Evolutionary conservation across 2,888 invertebrate genomes (phyloP).

Genomic region (Spilosoma lubricipeda): DNA sequence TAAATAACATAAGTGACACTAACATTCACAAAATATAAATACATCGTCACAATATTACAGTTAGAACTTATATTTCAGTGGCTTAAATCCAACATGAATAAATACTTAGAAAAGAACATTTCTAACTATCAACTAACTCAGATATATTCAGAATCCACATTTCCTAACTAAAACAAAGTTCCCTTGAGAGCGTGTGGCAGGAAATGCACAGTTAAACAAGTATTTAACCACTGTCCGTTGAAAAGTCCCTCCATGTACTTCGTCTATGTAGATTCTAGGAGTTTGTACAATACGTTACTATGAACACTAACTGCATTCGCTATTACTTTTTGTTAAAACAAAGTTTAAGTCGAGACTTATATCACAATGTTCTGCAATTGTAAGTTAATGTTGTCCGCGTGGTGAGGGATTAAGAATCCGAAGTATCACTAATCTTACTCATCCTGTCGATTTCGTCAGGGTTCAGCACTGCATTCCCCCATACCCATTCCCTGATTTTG

Average conservation of each 20-base stretch:
- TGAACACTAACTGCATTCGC: not conserved
- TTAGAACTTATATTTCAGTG: not conserved
- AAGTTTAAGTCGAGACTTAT: not conserved
- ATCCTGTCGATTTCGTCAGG: too few species aligned
- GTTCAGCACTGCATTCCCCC: too few species aligned
- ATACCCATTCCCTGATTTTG: too few species aligned
- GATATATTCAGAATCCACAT: slow-evolving; percentile 37
- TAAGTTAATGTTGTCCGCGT: not conserved
- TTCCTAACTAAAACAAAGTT: slow-evolving; percentile 42
- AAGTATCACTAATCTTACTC: too few species aligned
- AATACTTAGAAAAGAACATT: slow-evolving; percentile 4
- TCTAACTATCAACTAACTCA: slow-evolving; percentile 16
- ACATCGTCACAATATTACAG: too few species aligned
- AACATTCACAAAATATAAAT: not conserved
- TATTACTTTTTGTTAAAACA: not conserved
- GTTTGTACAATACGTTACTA: not conserved
- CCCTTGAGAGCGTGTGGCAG: slow-evolving; percentile 34
- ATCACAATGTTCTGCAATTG: not conserved
- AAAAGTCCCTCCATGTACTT: slow-evolving; percentile 26
- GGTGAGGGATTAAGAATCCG: too few species aligned
- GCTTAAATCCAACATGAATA: not conserved
- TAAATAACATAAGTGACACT: not conserved
- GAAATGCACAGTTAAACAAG: slow-evolving; percentile 48
- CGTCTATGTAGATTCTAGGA: slow-evolving; percentile 1
- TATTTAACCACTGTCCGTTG: slow-evolving; percentile 42